Base-by-base conservation (phyloP, 2,113 vertebrate genomes). In the Calyptommatus sinebrachiatus region DNA sequence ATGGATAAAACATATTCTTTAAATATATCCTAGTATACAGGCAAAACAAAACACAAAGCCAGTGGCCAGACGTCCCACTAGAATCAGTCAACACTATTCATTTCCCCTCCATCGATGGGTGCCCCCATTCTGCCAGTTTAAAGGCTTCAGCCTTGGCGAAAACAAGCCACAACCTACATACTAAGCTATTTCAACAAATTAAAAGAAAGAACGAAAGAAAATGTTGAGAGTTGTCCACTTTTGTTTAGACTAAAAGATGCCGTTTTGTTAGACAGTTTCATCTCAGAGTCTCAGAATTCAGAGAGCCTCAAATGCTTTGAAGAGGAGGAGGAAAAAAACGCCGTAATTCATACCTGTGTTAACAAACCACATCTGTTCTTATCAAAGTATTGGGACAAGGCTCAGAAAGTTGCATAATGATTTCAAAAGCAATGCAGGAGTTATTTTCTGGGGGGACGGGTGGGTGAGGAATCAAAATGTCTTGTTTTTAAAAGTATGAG, bases 111-210 rank as follows among this genome's bases (percentile, higher is more conserved):
- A 35, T 63, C 88, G 79, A 71, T 77, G 69, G 29, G 86, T 85
- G 88, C 28, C 91, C 92, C 80, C 89, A 88, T 90, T 93, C 88
- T 88, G 89, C 90, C 67, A 70, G 65, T 41, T 75, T 20, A 65
- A 63, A 66, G 60, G 41, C 86, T 88, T 77, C 11, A 73, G 4
- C 35, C 83, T 85, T 93, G 90, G 88, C 91, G 83, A 82, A 62
- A 63, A 60, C 78, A 60, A 16, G 68, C 46, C 46, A 65, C 45
- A 71, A 83, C 48, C 86, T 65, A 79, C 89, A 71, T 31, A 31
- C 77, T 71, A 85, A 78, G 7, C 87, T 82, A 84, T 71, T 35
- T 35, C 85, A 84, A 61, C 77, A 24, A 67, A 84, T 79, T 71
- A 82, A 45, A 41, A 41, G 35, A 41, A 41, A 41, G 35, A 41